These are phyloP conservation scores for Leptogaster cylindrica DNA, from an alignment of 2,888 invertebrate species.

Conservation along the genomic window DNA sequence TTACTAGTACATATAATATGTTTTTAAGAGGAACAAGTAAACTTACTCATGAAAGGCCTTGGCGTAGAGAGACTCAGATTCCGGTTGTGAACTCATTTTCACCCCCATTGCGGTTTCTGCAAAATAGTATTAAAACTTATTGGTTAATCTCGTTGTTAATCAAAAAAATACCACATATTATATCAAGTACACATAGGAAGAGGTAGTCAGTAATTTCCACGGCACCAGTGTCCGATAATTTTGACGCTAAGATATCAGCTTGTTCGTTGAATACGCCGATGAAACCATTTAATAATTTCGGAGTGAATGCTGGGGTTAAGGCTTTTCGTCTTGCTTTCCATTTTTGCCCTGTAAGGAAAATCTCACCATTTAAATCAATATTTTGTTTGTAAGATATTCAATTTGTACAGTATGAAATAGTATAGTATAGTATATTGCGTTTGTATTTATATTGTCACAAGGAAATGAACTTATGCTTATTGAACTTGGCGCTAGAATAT, in stretches of 20 bases:
- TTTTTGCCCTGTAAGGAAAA: constrained; percentile 56
- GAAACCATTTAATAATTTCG: constrained; percentile 75
- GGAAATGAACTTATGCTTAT: not conserved
- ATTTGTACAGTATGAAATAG: not conserved
- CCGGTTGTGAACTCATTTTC: constrained; percentile 69
- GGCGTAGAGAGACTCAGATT: constrained; percentile 71
- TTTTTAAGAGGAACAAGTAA: not conserved
- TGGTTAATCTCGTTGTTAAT: not conserved
- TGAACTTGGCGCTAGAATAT: not conserved
- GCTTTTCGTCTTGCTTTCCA: constrained; percentile 75
- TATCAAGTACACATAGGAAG: constrained; percentile 68
- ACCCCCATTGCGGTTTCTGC: constrained; percentile 85
- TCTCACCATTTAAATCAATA: no score
- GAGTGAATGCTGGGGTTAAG: constrained; percentile 79
- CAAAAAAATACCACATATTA: constrained; percentile 65
- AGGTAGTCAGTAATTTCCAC: constrained; percentile 65
- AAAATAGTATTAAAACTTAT: constrained; percentile 50
- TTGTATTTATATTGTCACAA: not conserved
- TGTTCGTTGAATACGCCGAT: constrained; percentile 70
- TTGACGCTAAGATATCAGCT: constrained; percentile 65
- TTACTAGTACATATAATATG: no score
- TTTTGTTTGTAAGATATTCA: no score
- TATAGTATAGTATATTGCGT: no score
- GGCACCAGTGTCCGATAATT: constrained; percentile 61
- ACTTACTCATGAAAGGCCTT: constrained; percentile 73